Evolutionary conservation across 2,113 vertebrate species (phyloP).

Genomic region (Muscicapa adusta): DNA sequence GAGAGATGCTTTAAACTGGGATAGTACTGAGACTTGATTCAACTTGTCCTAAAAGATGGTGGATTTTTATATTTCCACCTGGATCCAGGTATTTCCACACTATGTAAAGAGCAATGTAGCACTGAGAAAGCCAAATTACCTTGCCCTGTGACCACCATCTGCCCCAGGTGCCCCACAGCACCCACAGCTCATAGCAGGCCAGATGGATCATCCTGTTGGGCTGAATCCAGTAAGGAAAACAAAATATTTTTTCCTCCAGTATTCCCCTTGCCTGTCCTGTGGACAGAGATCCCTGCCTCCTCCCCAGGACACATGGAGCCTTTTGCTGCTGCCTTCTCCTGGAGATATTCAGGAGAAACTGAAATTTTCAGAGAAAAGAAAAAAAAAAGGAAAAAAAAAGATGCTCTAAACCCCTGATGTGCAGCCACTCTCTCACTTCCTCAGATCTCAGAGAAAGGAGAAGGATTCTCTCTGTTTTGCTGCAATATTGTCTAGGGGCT

Average conservation of each 20-base stretch:
- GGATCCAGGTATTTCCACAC: background rate
- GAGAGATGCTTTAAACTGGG: background rate
- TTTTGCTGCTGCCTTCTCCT: background rate
- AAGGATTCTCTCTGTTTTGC: conserved; percentile 21
- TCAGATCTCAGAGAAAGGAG: conserved; percentile 28
- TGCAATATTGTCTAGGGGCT: background rate
- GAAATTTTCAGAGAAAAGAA: background rate
- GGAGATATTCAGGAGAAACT: background rate
- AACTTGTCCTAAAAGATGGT: background rate
- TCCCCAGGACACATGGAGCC: rapidly evolving
- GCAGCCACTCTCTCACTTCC: conserved; percentile 32
- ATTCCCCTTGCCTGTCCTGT: rapidly evolving
- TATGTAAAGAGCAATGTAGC: rapidly evolving
- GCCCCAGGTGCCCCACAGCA: background rate
- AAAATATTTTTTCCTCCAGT: background rate
- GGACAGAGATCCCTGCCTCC: background rate
- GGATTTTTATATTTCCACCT: background rate
- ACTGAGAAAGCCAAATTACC: background rate
- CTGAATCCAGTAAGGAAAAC: background rate
- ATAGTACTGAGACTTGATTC: background rate
- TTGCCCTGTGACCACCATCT: too few species aligned
- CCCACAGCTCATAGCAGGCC: background rate
- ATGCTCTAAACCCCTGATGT: background rate
- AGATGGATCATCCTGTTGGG: background rate
- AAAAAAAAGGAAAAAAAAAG: background rate